Evolutionary conservation across 2,888 invertebrate species (phyloP).

Genomic region (Peribatodes rhomboidaria): DNA sequence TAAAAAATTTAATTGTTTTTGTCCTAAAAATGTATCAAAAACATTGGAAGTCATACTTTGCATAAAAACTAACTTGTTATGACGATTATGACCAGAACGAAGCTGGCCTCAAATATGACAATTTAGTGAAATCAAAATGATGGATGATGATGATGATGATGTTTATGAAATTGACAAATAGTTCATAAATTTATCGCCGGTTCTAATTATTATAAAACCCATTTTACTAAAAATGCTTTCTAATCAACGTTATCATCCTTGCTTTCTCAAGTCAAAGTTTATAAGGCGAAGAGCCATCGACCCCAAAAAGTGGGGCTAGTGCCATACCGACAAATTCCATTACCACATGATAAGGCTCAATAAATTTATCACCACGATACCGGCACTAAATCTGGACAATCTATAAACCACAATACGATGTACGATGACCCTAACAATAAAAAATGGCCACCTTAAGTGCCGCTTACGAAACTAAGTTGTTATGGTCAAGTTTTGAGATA

Average conservation of each 20-base stretch:
- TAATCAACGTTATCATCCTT: conserved; percentile 13
- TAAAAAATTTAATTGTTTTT: no score
- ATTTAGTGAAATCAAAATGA: no score
- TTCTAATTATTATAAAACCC: neutral
- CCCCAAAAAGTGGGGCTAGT: conserved; percentile 36
- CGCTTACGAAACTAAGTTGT: conserved; percentile 69
- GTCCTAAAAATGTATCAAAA: no score
- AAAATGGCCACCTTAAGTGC: conserved; percentile 72
- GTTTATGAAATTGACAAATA: no score
- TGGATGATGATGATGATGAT: no score
- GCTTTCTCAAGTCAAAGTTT: conserved; percentile 21
- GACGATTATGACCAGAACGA: no score
- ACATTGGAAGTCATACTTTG: no score
- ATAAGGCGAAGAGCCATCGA: conserved; percentile 33
- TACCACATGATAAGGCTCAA: conserved; percentile 75
- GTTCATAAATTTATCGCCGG: no score
- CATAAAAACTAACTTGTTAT: no score
- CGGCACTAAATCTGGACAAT: conserved; percentile 52
- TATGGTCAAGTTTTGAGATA: conserved; percentile 37
- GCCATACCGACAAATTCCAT: conserved; percentile 62
- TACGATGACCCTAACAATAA: conserved; percentile 79
- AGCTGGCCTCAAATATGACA: no score
- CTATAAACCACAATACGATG: conserved; percentile 67
- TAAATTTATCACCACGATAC: conserved; percentile 79
- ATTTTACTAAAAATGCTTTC: neutral